These are phyloP conservation scores for Orius insidiosus DNA, from an alignment of 1,140 invertebrate genomes.

Conservation along the genomic window DNA sequence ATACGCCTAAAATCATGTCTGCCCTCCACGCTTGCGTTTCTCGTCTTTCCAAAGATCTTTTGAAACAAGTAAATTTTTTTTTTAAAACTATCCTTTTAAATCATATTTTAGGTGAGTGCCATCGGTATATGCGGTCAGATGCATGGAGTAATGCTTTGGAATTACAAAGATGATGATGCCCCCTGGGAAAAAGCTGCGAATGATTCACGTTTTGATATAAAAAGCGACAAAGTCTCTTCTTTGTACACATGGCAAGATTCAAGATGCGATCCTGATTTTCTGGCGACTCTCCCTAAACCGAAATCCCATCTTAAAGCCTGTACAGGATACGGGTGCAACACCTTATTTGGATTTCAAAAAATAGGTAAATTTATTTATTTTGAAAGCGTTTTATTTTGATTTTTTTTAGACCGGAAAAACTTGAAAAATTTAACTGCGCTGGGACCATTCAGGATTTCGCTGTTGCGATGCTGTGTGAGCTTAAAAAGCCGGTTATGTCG, in stretches of 20 bases:
- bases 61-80: conserved; percentile 48
- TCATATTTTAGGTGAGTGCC: too few relatives aligned
- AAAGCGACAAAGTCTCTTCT: conserved; percentile 41
- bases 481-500: conserved; percentile 52
- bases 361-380: conserved; percentile 38
- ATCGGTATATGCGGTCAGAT: conserved; percentile 65
- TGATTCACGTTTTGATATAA: conserved; percentile 37
- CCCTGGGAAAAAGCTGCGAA: conserved; percentile 18
- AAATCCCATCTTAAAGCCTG: conserved; percentile 50
- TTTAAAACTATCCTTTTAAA: neutral
- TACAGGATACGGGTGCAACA: conserved; percentile 69
- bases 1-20: conserved; percentile 60
- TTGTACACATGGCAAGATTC: conserved; percentile 75
- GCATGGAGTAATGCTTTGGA: conserved; percentile 78
- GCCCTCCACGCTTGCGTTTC: conserved; percentile 58
- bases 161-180: conserved; percentile 26
- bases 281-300: conserved; percentile 49
- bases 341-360: conserved; percentile 59
- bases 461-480: conserved; percentile 55
- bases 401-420: conserved; percentile 31
- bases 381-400: neutral
- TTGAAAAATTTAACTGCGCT: conserved; percentile 45
- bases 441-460: conserved; percentile 70
- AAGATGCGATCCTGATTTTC: conserved; percentile 54
- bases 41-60: conserved; percentile 47